Conservation (phyloP, 1,140 invertebrate genomes). For the Drosophila pseudoananassae region DNA sequence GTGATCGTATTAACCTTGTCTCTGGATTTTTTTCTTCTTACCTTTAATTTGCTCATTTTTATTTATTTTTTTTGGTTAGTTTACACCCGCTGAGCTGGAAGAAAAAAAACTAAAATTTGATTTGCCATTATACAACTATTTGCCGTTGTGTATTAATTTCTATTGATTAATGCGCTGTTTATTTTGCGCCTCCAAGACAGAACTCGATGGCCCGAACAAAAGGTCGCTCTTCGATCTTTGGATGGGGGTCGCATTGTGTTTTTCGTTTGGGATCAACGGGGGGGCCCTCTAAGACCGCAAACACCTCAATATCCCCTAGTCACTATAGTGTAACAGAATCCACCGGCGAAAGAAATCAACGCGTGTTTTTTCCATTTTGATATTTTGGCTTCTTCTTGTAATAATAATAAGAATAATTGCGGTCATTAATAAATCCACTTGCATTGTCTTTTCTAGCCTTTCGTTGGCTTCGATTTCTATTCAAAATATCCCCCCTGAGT, state of each 20-base stretch:
- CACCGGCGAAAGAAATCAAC: slow-evolving; percentile 68
- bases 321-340: slow-evolving; percentile 42
- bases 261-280: slow-evolving; percentile 56
- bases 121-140: slow-evolving; percentile 79
- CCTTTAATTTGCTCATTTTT: slow-evolving; percentile 43
- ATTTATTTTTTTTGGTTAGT: slow-evolving; percentile 20
- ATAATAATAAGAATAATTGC: slow-evolving; percentile 83
- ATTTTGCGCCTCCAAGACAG: slow-evolving; percentile 72
- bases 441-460: slow-evolving; percentile 62
- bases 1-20: slow-evolving; percentile 44
- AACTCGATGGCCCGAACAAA: slow-evolving; percentile 53
- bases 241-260: slow-evolving; percentile 53
- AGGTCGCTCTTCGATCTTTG: slow-evolving; percentile 23
- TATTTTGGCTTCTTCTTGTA: slow-evolving; percentile 62
- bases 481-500: slow-evolving; percentile 5
- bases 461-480: slow-evolving; percentile 26
- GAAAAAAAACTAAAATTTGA: slow-evolving; percentile 69
- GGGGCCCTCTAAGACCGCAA: slow-evolving; percentile 67
- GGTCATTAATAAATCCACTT: slow-evolving; percentile 81
- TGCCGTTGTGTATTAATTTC: slow-evolving; percentile 77
- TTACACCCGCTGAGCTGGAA: slow-evolving; percentile 35
- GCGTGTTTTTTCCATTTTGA: slow-evolving; percentile 54
- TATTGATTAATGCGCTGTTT: slow-evolving; percentile 82
- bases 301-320: slow-evolving; percentile 56
- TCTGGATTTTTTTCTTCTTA: slow-evolving; percentile 14